Conservation (phyloP, 2,113 vertebrate species). For the Aspidoscelis tigris region DNA sequence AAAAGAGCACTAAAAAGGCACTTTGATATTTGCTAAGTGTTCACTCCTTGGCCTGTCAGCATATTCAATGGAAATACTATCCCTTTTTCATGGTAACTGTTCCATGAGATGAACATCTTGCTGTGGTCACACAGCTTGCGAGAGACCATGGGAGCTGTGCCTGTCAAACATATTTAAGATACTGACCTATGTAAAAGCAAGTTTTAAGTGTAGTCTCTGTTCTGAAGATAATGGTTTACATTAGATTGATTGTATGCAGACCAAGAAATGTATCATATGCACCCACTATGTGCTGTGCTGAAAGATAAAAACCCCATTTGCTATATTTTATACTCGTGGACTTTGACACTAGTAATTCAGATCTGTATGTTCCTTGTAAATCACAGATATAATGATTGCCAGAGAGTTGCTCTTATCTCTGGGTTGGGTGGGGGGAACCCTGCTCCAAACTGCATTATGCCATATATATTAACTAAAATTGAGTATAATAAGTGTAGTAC, state of each 20-base stretch:
- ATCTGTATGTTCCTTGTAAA: slow-evolving; percentile 78
- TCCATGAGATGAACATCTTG: slow-evolving; percentile 56
- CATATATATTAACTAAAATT: slow-evolving; percentile 55
- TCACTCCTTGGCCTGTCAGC: slow-evolving; percentile 73
- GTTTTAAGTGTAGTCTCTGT: slow-evolving; percentile 62
- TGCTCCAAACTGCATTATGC: slow-evolving; percentile 70
- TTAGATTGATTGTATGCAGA: slow-evolving; percentile 77
- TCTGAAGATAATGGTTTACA: slow-evolving; percentile 74
- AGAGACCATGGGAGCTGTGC: slow-evolving; percentile 57
- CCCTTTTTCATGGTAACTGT: slow-evolving; percentile 42
- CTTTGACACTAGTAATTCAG: slow-evolving; percentile 73
- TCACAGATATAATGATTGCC: slow-evolving; percentile 77
- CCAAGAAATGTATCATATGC: slow-evolving; percentile 68
- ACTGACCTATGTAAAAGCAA: slow-evolving; percentile 57
- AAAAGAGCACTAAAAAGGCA: slow-evolving; percentile 62
- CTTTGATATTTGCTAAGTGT: slow-evolving; percentile 72
- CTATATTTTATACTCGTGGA: slow-evolving; percentile 78
- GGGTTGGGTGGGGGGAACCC: slow-evolving; percentile 64
- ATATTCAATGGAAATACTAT: slow-evolving; percentile 62
- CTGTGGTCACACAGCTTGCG: slow-evolving; percentile 39
- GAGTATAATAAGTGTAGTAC: background rate
- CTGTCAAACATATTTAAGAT: slow-evolving; percentile 70
- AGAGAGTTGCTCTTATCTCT: slow-evolving; percentile 77
- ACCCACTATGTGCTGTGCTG: slow-evolving; percentile 71
- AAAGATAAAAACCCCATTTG: slow-evolving; percentile 85